Evolutionary conservation across 2,888 invertebrate species (phyloP), one percentile per base, ranked within the genome.

Genomic region (Liodrosophila aerea): DNA sequence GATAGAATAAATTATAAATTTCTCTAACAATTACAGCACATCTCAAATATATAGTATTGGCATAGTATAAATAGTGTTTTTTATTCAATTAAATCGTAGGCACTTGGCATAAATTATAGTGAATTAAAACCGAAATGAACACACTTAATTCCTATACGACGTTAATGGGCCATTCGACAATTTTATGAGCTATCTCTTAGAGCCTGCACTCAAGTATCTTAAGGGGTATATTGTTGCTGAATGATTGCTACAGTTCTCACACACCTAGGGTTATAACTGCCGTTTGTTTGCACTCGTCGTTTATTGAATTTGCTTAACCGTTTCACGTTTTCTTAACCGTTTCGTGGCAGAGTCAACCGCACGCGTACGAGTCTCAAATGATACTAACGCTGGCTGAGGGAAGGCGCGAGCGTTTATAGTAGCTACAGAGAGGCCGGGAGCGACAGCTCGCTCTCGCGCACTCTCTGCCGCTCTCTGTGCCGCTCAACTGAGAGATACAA

Each of bases 341-440:
- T 27, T 3, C 49, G 44, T 13, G 8, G 11, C 9, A 36, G 11
- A 54, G 40, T 2, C 18, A 67, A 71, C 73, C 76, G 68, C 45
- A 63, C 72, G 47, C 64, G 76, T 58, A 46, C 57, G 52, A 59
- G 57, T 56, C 47, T 71, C 33, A 56, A 60, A 34, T 15, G 40
- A 56, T 62, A 73, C 72, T 73, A 44, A 61, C 13, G 8, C 40
- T 8, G 41, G 12, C 50, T n/a, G n/a, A 33, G 43, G 44, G 36
- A 44, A 11, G 7, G 33, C 60, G 56, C 68, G 46, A 67, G 15
- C 40, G 58, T 75, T 75, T 72, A 71, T 75, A 61, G 66, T 29
- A 1, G n/a, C 5, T 22, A 16, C 18, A 18, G 49, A 13, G 40
- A 0, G 9, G 11, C 9, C 16, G 34, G n/a, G 11, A 29, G 15